Evolutionary conservation across 2,797 vertebrate genomes (phyloP).

Genomic region (Semaprochilodus insignis): DNA sequence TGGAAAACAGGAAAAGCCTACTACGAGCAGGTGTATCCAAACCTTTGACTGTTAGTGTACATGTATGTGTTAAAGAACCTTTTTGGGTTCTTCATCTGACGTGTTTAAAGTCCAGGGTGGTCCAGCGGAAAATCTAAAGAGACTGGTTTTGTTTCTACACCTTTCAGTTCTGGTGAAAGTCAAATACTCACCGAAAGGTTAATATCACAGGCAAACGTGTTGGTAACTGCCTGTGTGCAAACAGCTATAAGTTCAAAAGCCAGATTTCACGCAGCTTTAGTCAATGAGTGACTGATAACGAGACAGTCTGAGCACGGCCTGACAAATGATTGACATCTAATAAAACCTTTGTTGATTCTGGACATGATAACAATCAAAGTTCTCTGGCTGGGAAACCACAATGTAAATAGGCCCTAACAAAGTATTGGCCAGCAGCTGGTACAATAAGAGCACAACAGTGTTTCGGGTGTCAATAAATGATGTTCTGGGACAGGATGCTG

Average conservation of each 20-base stretch:
- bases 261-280: neutral
- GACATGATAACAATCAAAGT: neutral
- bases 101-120: no score
- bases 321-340: conserved; percentile 3
- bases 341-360: neutral
- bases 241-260: neutral
- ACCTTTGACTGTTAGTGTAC: no score
- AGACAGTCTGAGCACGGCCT: neutral
- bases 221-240: neutral
- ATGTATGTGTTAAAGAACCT: no score
- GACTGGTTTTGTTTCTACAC: neutral
- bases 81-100: no score
- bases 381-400: neutral
- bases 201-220: neutral
- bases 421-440: no score
- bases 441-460: no score
- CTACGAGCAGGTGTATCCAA: no score
- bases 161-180: neutral
- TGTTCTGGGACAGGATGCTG: no score
- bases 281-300: neutral
- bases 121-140: no score
- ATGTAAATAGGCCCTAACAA: neutral
- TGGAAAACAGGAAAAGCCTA: no score
- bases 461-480: no score
- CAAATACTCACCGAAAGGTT: neutral